These are phyloP conservation scores for Lamellibrachia luymesi DNA, from an alignment of 1,140 invertebrate species.

Conservation along the genomic window DNA sequence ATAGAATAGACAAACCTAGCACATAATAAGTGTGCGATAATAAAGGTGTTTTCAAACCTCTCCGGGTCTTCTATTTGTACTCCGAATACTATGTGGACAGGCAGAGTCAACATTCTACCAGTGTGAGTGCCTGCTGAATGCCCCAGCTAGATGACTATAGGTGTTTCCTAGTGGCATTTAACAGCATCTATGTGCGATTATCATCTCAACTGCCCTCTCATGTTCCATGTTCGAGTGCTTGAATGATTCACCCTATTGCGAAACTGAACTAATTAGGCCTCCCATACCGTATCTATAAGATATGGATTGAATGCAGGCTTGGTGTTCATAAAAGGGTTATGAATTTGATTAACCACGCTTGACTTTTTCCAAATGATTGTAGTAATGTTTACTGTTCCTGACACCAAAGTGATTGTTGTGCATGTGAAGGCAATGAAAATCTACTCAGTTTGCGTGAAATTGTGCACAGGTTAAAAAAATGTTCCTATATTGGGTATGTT, in stretches of 20 bases:
- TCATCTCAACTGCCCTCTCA: not conserved
- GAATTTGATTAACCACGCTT: not conserved
- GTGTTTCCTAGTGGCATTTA: not conserved
- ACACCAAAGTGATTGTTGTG: not conserved
- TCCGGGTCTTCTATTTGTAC: no score
- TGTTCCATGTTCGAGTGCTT: not conserved
- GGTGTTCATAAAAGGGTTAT: not conserved
- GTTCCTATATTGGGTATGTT: not conserved
- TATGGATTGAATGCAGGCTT: not conserved
- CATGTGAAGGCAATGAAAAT: not conserved
- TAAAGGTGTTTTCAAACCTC: no score
- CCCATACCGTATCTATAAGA: not conserved
- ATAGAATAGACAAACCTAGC: no score
- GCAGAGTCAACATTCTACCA: not conserved
- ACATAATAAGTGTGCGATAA: no score
- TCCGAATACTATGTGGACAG: not conserved
- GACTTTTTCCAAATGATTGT: not conserved
- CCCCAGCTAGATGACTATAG: not conserved
- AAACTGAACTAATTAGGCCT: not conserved
- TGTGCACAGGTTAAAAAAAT: not conserved
- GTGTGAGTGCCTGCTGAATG: not conserved
- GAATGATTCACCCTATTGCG: not conserved
- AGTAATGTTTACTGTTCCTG: slow-evolving; percentile 3
- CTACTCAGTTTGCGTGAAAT: not conserved
- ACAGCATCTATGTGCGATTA: not conserved